Evolutionary conservation across 2,113 vertebrate species (phyloP).

Genomic region (Corydoras sp.): DNA sequence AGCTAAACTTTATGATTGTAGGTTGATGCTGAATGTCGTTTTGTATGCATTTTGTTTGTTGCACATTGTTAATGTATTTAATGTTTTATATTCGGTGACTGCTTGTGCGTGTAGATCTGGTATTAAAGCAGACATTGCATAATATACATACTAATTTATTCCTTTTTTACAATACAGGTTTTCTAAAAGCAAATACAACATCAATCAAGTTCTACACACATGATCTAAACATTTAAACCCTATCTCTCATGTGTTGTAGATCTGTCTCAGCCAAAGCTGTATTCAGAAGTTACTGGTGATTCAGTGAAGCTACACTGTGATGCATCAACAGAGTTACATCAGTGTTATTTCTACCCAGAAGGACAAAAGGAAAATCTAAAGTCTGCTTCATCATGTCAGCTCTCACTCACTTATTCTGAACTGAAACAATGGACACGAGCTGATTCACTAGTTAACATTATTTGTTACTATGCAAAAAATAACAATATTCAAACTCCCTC

Average conservation of each 20-base stretch:
- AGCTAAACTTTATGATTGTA: too few relatives aligned
- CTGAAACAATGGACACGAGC: slow-evolving; percentile 17
- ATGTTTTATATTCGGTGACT: too few relatives aligned
- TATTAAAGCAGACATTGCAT: too few relatives aligned
- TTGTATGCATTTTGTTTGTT: too few relatives aligned
- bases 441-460: slow-evolving; percentile 7
- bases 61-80: too few relatives aligned
- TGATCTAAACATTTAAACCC: too few relatives aligned
- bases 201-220: too few relatives aligned
- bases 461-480: not conserved
- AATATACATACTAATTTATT: too few relatives aligned
- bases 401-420: slow-evolving; percentile 25
- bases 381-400: slow-evolving; percentile 12
- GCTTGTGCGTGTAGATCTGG: too few relatives aligned
- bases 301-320: slow-evolving; percentile 27
- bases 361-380: not conserved
- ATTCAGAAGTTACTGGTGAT: slow-evolving; percentile 1
- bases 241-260: not conserved
- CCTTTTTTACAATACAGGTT: too few relatives aligned
- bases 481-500: not conserved
- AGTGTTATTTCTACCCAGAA: slow-evolving; percentile 24
- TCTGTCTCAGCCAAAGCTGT: slow-evolving; percentile 10
- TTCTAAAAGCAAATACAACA: too few relatives aligned
- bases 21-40: too few relatives aligned
- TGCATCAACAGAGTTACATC: not conserved